Evolutionary conservation across 2,113 vertebrate species (phyloP).

Genomic region (Lycocorax pyrrhopterus): DNA sequence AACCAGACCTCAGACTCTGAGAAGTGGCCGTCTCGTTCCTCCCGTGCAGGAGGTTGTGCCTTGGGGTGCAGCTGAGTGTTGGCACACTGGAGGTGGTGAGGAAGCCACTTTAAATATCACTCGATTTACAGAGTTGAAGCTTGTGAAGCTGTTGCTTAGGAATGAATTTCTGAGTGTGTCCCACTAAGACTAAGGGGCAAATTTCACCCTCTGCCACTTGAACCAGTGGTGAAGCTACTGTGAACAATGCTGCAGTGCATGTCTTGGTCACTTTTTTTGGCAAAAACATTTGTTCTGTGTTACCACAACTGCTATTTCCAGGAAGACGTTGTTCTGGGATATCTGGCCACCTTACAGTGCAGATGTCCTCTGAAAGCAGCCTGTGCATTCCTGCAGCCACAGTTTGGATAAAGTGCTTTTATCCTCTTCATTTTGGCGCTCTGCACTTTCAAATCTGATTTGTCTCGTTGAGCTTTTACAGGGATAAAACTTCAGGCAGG

Average conservation of each 20-base stretch:
- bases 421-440: not conserved
- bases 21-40: not conserved
- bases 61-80: not conserved
- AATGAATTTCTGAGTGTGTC: not conserved
- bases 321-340: conserved; percentile 1
- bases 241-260: not conserved
- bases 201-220: not conserved
- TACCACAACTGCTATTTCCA: not conserved
- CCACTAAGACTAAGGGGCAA: not conserved
- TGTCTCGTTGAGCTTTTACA: not conserved
- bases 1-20: not conserved
- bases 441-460: not conserved
- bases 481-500: not conserved
- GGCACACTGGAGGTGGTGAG: not conserved
- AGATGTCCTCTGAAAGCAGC: conserved; percentile 2
- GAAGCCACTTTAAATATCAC: not conserved
- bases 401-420: not conserved
- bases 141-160: not conserved
- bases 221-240: not conserved
- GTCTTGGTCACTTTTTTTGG: not conserved
- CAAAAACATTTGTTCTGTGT: not conserved
- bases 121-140: not conserved
- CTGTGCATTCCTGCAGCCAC: not conserved
- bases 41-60: not conserved
- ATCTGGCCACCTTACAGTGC: not conserved